A percentile compares a stretch with the other conserved stretches of the same genome.
These are phyloP conservation scores for Tubulanus polymorphus DNA, from an alignment of 2,888 invertebrate species.

Conservation along the genomic window DNA sequence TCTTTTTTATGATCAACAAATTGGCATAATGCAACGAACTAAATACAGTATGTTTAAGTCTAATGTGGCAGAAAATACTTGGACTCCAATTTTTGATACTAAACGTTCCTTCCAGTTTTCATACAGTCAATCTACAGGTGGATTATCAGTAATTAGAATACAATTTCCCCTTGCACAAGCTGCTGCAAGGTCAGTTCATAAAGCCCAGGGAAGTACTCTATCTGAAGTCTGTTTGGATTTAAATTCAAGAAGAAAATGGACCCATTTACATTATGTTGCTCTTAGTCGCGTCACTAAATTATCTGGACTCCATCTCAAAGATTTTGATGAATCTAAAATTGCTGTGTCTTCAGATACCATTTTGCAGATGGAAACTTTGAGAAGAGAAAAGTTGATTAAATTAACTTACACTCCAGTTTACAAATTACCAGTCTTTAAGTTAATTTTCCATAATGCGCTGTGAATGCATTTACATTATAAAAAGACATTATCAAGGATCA, in stretches of 20 bases:
- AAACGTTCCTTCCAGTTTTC: slow-evolving; percentile 11
- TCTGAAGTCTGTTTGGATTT: background rate
- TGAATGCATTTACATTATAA: slow-evolving; percentile 17
- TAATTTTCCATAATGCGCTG: slow-evolving; percentile 16
- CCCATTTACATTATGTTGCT: background rate
- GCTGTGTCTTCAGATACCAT: background rate
- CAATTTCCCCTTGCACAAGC: background rate
- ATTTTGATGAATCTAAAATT: background rate
- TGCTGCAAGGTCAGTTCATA: background rate
- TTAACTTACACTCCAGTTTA: slow-evolving; percentile 5
- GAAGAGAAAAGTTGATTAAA: background rate
- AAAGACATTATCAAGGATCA: slow-evolving; percentile 12
- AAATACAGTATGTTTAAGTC: background rate
- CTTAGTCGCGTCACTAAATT: background rate
- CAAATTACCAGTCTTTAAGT: slow-evolving; percentile 10
- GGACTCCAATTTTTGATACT: slow-evolving; percentile 12
- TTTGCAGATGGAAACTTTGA: background rate
- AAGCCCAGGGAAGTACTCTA: background rate
- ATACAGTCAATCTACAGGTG: slow-evolving; percentile 10
- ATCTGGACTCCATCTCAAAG: background rate
- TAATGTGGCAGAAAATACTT: background rate
- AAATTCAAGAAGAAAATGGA: background rate
- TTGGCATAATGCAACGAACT: background rate
- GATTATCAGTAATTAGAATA: slow-evolving; percentile 9
- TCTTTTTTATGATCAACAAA: slow-evolving; percentile 13